Evolutionary conservation across 2,113 vertebrate species (phyloP), one percentile per base, ranked within the genome.

Genomic region (Piprites chloris): DNA sequence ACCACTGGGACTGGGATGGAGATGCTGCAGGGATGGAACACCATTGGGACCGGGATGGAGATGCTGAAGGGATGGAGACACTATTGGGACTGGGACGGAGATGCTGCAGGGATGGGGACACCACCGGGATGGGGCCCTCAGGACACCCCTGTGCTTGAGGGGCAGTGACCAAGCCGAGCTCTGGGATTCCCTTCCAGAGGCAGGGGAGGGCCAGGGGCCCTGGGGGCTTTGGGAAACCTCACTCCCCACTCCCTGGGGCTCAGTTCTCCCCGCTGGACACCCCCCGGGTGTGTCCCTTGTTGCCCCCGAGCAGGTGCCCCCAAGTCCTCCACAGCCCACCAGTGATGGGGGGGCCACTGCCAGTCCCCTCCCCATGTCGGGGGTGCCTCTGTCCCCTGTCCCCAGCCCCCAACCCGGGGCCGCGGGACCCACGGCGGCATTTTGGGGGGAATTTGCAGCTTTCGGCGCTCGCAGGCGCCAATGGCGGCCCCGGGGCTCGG

Each of bases 31-130:
- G 14, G 66, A n/a, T 6, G 42, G 27, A 52, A 55, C 17, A 26
- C 17, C 32, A 27, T 2, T 12, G 44, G 44, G 32, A 47, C 6
- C 1, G 7, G 66, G 44, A 63, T 22, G 47, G 11, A 44, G 44
- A 63, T 22, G 47, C 15, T 20, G 24, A 12, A 17, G 20, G 24
- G 21, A 53, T 15, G 19, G 58, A 39, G 74, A 55, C 17, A 17
- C 21, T 24, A 12, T 0, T 2, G 47, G 50, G 37, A 41, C 1
- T 0, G 4, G 35, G 55, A 72, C 17, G 24, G 46, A 15, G 33
- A 14, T 6, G 26, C 79, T 4, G 3, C 18, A 20, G 47, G 47
- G 55, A 11, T 27, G 35, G 66, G 27, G 32, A 69, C 22, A 33
- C 4, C 37, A 9, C 0, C 1, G 52, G 9, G 27, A 41, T 6